These are phyloP conservation scores for Drosophila arizonae DNA, from an alignment of 1,140 invertebrate genomes.

Conservation along the genomic window DNA sequence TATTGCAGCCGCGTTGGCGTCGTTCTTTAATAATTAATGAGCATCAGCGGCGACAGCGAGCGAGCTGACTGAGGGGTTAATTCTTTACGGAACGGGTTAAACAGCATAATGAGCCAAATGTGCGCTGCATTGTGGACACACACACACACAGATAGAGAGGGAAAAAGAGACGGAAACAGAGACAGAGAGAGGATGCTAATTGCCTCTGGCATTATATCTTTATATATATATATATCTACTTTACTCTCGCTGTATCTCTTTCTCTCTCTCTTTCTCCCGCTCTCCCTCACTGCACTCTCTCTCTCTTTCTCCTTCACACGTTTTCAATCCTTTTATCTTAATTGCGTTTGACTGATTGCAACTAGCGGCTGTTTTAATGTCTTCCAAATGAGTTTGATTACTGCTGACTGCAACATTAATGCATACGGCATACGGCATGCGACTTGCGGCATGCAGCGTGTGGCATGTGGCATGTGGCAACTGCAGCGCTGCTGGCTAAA, in stretches of 20 bases:
- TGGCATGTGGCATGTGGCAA: slow-evolving; percentile 3
- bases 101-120: slow-evolving; percentile 69
- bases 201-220: slow-evolving; percentile 45
- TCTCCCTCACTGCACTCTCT: neutral
- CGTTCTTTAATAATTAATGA: slow-evolving; percentile 75
- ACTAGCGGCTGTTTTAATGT: slow-evolving; percentile 54
- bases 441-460: slow-evolving; percentile 1
- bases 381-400: slow-evolving; percentile 17
- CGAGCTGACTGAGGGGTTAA: too few relatives aligned
- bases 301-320: slow-evolving; percentile 1
- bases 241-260: neutral
- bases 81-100: slow-evolving; percentile 19
- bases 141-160: neutral
- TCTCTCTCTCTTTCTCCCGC: neutral
- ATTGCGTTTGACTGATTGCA: slow-evolving; percentile 76
- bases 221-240: neutral
- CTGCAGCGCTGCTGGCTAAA: neutral
- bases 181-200: slow-evolving; percentile 49
- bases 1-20: slow-evolving; percentile 61
- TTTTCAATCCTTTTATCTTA: slow-evolving; percentile 57
- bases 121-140: slow-evolving; percentile 16
- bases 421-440: neutral
- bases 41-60: slow-evolving; percentile 46
- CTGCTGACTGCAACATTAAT: slow-evolving; percentile 5
- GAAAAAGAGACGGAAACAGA: slow-evolving; percentile 20